Conservation (phyloP, 1,140 invertebrate genomes). For the Macrobrachium nipponense region DNA sequence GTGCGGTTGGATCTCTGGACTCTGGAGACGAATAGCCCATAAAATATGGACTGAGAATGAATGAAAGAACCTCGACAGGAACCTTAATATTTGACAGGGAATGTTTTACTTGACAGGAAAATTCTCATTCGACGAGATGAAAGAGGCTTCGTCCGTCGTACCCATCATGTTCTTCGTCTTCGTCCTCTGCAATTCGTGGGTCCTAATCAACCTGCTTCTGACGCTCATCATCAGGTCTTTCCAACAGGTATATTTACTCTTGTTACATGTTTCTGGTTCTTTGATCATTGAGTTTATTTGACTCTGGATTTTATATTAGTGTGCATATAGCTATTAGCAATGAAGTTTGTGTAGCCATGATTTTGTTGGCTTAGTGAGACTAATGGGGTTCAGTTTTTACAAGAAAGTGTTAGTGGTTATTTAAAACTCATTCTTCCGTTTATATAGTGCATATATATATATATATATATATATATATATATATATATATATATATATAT, state of each 20-base stretch:
- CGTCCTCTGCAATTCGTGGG: slow-evolving; percentile 71
- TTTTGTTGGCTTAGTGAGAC: too few species aligned
- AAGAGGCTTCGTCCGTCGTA: slow-evolving; percentile 69
- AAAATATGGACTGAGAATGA: too few species aligned
- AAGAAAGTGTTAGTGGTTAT: too few species aligned
- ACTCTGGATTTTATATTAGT: background rate
- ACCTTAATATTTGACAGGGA: background rate
- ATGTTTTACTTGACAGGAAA: slow-evolving; percentile 66
- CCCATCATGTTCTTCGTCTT: slow-evolving; percentile 72
- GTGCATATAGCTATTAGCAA: background rate
- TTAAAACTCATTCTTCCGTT: too few species aligned
- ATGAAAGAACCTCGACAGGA: too few species aligned
- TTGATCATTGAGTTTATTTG: background rate
- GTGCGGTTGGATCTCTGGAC: too few species aligned
- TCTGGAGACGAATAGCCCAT: too few species aligned
- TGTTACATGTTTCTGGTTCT: too few species aligned
- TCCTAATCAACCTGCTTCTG: slow-evolving; percentile 73
- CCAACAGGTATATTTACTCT: slow-evolving; percentile 64
- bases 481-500: too few species aligned
- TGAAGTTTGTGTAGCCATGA: background rate
- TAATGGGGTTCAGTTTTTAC: too few species aligned
- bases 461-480: too few species aligned
- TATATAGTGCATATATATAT: too few species aligned
- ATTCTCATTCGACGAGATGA: slow-evolving; percentile 72
- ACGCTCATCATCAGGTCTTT: slow-evolving; percentile 73